These are phyloP conservation scores for Athene noctua DNA, from an alignment of 2,113 vertebrate species.

Conservation along the genomic window DNA sequence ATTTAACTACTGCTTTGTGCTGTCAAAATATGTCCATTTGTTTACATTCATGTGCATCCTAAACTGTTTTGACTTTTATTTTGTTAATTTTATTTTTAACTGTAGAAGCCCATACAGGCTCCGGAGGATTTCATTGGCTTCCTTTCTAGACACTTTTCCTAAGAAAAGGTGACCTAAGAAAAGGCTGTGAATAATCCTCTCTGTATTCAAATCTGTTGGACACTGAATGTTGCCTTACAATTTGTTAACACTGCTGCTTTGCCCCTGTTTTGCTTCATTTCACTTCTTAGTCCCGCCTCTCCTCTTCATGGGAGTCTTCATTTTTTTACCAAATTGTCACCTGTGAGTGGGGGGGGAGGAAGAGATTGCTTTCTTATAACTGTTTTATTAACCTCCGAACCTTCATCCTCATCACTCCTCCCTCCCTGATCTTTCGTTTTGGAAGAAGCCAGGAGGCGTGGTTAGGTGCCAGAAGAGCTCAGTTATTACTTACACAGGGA, in stretches of 20 bases:
- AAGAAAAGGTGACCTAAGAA: neutral
- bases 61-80: neutral
- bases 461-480: neutral
- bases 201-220: neutral
- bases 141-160: neutral
- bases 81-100: neutral
- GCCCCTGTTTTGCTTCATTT: neutral
- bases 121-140: neutral
- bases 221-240: neutral
- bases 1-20: neutral
- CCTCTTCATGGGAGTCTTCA: neutral
- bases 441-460: neutral
- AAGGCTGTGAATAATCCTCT: neutral
- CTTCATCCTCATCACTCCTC: neutral
- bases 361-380: neutral
- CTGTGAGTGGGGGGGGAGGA: neutral
- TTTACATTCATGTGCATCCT: neutral
- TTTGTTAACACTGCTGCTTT: neutral
- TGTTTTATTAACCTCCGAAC: neutral
- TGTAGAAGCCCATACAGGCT: neutral
- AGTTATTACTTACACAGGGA: conserved; percentile 18
- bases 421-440: neutral
- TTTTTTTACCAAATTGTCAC: neutral
- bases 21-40: neutral
- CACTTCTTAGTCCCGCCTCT: neutral